Conservation (phyloP, 2,797 vertebrate species). For the Chiroxiphia lanceolata region DNA sequence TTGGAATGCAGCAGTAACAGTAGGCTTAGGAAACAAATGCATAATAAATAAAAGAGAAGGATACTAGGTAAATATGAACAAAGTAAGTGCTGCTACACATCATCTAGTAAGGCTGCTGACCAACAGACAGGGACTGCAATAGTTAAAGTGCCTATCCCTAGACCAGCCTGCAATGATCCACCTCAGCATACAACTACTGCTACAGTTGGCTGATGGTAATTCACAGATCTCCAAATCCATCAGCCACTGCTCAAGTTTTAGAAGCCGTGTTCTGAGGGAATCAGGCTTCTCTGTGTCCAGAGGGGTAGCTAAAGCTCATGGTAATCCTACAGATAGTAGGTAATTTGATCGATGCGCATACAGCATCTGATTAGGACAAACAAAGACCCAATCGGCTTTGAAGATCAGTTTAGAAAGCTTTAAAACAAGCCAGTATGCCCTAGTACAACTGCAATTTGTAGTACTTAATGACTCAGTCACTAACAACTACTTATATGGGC, state of each 20-base stretch:
- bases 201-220: not conserved
- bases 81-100: not conserved
- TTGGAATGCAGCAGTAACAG: not conserved
- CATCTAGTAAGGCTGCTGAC: not conserved
- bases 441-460: not conserved
- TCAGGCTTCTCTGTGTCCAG: not conserved
- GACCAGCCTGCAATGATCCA: not conserved
- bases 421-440: not conserved
- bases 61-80: not conserved
- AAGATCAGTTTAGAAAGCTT: not conserved
- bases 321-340: not conserved
- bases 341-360: not conserved
- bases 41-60: not conserved
- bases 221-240: not conserved
- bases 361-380: not conserved
- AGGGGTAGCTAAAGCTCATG: not conserved
- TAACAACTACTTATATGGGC: not conserved
- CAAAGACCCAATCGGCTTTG: not conserved
- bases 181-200: not conserved
- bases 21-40: not conserved
- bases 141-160: not conserved
- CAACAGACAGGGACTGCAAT: not conserved
- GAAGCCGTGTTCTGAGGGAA: not conserved
- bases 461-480: not conserved
- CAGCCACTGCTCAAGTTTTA: not conserved